A percentile compares a stretch with the other conserved stretches of the same genome.
Conservation (phyloP, 1,140 invertebrate genomes). For the Cepaea nemoralis region DNA sequence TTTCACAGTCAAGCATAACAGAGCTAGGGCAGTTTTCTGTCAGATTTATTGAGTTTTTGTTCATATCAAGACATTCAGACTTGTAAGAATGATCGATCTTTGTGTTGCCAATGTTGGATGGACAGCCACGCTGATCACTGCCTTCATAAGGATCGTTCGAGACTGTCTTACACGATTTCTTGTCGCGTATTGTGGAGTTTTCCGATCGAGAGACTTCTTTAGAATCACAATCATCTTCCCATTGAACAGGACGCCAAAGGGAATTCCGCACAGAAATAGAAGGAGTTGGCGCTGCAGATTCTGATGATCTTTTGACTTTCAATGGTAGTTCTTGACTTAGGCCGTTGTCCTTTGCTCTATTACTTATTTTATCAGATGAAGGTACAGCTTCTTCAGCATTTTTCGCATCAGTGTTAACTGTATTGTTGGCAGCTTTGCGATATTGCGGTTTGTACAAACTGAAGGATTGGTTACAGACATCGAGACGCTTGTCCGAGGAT, state of each 20-base stretch:
- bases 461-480: not conserved
- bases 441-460: no score
- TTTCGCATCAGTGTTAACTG: not conserved
- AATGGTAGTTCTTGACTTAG: not conserved
- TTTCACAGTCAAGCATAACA: no score
- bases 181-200: not conserved
- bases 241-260: conserved; percentile 15
- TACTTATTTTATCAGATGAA: not conserved
- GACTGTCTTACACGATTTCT: not conserved
- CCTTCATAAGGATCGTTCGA: no score
- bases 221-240: not conserved
- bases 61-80: not conserved
- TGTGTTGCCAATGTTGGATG: no score
- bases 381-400: not conserved
- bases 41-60: conserved; percentile 5
- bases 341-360: not conserved
- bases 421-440: not conserved
- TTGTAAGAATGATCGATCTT: no score
- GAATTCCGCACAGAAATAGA: conserved; percentile 2
- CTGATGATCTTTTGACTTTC: not conserved
- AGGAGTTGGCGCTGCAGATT: not conserved
- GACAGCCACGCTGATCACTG: no score
- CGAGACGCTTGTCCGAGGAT: not conserved
- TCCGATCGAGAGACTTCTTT: not conserved
- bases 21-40: not conserved